Percentiles rank a stretch among this genome's conserved stretches.
Evolutionary conservation across 2,888 invertebrate species (phyloP).

Genomic region (Platynereis dumerilii): DNA sequence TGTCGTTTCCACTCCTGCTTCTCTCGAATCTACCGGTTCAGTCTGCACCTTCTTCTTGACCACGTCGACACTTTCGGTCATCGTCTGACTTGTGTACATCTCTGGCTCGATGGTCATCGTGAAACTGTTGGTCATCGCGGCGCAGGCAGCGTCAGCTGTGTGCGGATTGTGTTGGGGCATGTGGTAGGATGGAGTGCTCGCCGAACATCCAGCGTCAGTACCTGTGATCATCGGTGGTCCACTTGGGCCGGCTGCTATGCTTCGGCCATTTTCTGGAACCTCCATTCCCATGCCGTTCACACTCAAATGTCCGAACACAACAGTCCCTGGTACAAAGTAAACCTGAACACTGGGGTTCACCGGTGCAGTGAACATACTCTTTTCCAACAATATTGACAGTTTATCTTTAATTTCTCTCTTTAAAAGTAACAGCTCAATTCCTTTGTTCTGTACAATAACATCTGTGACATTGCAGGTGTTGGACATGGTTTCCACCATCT

Average conservation of each 20-base stretch:
- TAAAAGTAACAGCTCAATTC: constrained; percentile 59
- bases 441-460: constrained; percentile 56
- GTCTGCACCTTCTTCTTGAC: constrained; percentile 15
- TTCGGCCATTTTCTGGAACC: constrained; percentile 2
- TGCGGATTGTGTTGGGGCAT: too few relatives aligned
- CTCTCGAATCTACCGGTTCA: background rate
- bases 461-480: constrained; percentile 55
- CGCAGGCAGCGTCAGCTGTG: too few relatives aligned
- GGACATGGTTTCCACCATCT: constrained; percentile 52
- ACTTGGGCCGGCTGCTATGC: background rate
- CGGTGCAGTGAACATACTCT: constrained; percentile 43
- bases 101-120: background rate
- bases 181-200: too few relatives aligned
- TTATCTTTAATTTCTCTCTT: constrained; percentile 59
- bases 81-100: constrained; percentile 8
- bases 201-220: too few relatives aligned
- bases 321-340: constrained; percentile 53
- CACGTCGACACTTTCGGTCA: constrained; percentile 13
- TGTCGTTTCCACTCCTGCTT: constrained; percentile 9
- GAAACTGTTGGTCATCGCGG: background rate
- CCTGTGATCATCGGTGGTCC: too few relatives aligned
- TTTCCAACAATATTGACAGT: constrained; percentile 49
- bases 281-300: constrained; percentile 13
- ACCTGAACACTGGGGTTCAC: constrained; percentile 43
- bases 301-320: constrained; percentile 47